phyloP scores from a whole-genome alignment of 2,888 invertebrate genomes.

The Willowsia nigromaculata region DNA sequence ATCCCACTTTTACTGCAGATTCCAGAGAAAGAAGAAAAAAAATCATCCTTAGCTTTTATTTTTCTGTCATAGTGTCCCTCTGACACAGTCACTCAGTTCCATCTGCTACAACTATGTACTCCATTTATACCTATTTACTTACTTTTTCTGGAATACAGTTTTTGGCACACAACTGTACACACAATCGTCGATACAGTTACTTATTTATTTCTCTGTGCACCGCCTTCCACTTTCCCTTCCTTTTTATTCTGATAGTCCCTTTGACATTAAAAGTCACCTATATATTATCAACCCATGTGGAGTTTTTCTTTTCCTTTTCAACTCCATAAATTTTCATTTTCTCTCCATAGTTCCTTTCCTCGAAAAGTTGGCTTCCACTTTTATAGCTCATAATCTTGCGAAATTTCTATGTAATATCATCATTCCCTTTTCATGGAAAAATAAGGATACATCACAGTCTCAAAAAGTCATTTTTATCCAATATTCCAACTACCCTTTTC shows the following conservation, averaged over 20 bases:
- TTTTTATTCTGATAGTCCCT: neutral
- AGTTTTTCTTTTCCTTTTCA: neutral
- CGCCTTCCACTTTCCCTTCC: neutral
- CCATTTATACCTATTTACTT: neutral
- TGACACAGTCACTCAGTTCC: slow-evolving; percentile 14
- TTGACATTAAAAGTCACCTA: neutral
- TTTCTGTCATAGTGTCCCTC: neutral
- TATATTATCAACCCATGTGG: neutral
- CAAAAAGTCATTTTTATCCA: too few relatives aligned
- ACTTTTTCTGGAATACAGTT: neutral
- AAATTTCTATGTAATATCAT: too few relatives aligned
- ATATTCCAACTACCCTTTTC: too few relatives aligned
- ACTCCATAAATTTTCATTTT: neutral
- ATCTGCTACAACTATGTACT: neutral
- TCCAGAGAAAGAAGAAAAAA: neutral
- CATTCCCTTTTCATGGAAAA: too few relatives aligned
- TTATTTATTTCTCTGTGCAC: neutral
- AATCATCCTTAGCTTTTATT: neutral
- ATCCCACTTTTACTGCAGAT: neutral
- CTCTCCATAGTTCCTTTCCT: neutral
- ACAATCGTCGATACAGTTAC: neutral
- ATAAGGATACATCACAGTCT: too few relatives aligned
- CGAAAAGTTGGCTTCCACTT: neutral
- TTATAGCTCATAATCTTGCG: too few relatives aligned
- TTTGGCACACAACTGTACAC: neutral